A percentile compares a stretch with the other conserved stretches of the same genome.
phyloP scores from a whole-genome alignment of 2,113 vertebrate genomes.

The Sebastes schlegelii region DNA sequence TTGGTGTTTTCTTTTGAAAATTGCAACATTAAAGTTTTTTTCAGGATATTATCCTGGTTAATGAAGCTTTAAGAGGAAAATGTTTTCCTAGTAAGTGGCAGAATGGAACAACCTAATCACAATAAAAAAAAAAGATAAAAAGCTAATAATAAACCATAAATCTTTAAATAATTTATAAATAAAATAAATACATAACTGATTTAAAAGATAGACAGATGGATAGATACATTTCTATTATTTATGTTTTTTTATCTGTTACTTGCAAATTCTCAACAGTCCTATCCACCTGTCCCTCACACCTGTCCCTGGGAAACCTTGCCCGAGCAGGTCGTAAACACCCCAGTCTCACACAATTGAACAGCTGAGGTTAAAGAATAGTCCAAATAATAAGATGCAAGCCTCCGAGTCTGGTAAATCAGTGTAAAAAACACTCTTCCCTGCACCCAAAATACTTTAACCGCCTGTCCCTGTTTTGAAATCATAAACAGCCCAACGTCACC shows the following conservation, averaged over 20 bases:
- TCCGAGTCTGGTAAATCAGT: conserved; percentile 84
- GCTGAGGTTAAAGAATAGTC: conserved; percentile 85
- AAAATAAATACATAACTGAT: background rate
- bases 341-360: conserved; percentile 83
- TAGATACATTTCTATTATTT: background rate
- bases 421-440: conserved; percentile 80
- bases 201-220: background rate
- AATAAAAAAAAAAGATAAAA: too few relatives aligned
- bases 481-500: conserved; percentile 72
- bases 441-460: conserved; percentile 82
- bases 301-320: conserved; percentile 65
- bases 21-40: background rate
- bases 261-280: conserved; percentile 44
- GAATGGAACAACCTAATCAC: background rate
- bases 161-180: background rate
- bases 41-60: background rate
- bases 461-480: conserved; percentile 81
- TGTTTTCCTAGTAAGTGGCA: background rate
- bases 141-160: background rate
- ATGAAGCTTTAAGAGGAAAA: background rate
- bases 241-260: background rate
- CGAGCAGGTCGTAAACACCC: conserved; percentile 71
- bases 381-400: conserved; percentile 84
- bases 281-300: conserved; percentile 35
- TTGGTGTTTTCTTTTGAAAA: background rate